Conservation (phyloP, 2,888 invertebrate genomes). For the Heliconius aoede region DNA sequence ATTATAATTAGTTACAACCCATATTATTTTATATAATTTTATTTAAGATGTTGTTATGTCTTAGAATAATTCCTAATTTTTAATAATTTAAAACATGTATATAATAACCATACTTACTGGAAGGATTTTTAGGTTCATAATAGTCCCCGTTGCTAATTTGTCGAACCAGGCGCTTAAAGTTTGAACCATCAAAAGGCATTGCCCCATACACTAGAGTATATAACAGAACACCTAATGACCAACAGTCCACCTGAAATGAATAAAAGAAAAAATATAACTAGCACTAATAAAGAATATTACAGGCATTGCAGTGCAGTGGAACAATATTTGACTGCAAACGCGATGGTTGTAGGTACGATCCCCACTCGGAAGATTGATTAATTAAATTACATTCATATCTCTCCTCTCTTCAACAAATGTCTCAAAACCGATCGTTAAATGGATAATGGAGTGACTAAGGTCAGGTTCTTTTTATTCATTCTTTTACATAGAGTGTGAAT, state of each 20-base stretch:
- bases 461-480: not conserved
- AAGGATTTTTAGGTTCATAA: conserved; percentile 97
- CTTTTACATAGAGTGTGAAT: too few relatives aligned
- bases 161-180: conserved; percentile 97
- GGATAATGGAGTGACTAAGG: not conserved
- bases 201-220: conserved; percentile 99
- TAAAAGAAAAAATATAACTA: not conserved
- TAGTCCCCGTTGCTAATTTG: conserved; percentile 99
- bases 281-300: not conserved
- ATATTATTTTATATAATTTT: too few relatives aligned
- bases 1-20: too few relatives aligned
- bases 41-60: too few relatives aligned
- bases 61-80: not conserved
- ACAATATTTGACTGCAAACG: too few relatives aligned
- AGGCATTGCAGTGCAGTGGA: not conserved
- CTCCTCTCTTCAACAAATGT: too few relatives aligned
- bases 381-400: too few relatives aligned
- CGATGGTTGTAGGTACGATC: too few relatives aligned
- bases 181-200: conserved; percentile 99
- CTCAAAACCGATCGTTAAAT: not conserved
- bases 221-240: conserved; percentile 97
- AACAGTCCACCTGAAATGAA: conserved; percentile 86
- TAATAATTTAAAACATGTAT: not conserved
- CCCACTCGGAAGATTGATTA: too few relatives aligned
- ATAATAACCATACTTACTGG: conserved; percentile 84